Evolutionary conservation across 2,797 vertebrate species (phyloP).

Genomic region (Clarias laeviceps): DNA sequence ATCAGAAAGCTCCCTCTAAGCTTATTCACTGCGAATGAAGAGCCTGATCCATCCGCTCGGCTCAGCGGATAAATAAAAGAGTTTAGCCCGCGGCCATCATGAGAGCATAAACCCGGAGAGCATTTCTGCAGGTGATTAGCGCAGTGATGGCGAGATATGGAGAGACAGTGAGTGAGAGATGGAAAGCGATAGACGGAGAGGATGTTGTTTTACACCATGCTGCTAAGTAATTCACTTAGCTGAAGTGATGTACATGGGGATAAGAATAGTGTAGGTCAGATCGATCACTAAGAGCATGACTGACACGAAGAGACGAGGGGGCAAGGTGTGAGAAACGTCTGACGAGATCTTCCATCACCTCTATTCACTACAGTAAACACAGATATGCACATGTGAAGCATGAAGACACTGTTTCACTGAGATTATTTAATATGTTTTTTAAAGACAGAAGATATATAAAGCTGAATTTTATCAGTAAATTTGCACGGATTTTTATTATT

Average conservation of each 20-base stretch:
- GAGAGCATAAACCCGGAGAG: constrained; percentile 74
- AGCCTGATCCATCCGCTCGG: constrained; percentile 69
- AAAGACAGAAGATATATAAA: background rate
- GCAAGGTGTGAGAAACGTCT: constrained; percentile 27
- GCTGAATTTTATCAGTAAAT: background rate
- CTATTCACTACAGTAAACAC: background rate
- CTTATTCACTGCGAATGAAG: constrained; percentile 67
- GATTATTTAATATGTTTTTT: background rate
- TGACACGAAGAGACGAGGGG: constrained; percentile 26
- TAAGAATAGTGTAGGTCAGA: constrained; percentile 24
- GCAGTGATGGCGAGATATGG: constrained; percentile 49
- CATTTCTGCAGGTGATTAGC: constrained; percentile 66
- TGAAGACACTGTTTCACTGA: background rate
- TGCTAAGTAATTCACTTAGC: constrained; percentile 46
- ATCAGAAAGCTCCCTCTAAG: constrained; percentile 70
- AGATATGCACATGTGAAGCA: background rate
- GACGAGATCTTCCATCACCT: constrained; percentile 19
- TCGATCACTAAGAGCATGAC: constrained; percentile 24
- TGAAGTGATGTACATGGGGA: constrained; percentile 43
- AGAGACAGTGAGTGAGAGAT: constrained; percentile 23
- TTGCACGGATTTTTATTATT: background rate
- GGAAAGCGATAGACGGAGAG: constrained; percentile 6
- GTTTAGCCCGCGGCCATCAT: constrained; percentile 74
- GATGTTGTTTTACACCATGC: constrained; percentile 30
- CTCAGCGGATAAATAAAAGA: constrained; percentile 78